Conservation (phyloP, 2,888 invertebrate species). For the Arge pagana region DNA sequence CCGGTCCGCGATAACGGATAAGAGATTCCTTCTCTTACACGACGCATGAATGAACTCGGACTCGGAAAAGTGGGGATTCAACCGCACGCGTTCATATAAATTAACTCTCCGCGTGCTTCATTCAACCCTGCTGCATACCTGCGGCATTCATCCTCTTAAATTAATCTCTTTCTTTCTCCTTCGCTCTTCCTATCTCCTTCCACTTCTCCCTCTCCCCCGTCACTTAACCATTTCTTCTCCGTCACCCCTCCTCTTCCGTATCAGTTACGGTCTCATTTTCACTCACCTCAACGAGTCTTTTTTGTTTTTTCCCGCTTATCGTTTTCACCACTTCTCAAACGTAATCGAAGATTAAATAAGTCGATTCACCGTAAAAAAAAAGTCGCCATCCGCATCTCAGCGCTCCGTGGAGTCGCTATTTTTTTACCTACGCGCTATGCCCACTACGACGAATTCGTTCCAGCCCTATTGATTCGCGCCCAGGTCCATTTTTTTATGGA, state of each 20-base stretch:
- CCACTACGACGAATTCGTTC: too few species aligned
- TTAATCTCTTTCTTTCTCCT: conserved; percentile 16
- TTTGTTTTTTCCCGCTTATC: too few species aligned
- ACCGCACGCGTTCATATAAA: conserved; percentile 10
- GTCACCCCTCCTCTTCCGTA: background rate
- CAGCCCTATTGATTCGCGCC: too few species aligned
- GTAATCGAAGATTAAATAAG: background rate
- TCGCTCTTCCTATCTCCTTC: conserved; percentile 12
- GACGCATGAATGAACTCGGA: conserved; percentile 26
- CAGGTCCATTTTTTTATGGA: too few species aligned
- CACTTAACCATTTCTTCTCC: conserved; percentile 3
- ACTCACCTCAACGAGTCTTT: too few species aligned
- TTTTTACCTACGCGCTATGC: too few species aligned
- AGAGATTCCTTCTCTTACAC: conserved; percentile 18
- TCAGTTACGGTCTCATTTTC: too few species aligned
- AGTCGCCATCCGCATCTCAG: conserved; percentile 25
- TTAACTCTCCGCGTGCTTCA: conserved; percentile 17
- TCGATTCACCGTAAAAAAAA: conserved; percentile 30
- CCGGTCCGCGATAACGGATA: conserved; percentile 27
- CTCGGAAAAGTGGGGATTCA: background rate
- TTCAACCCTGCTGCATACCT: conserved; percentile 16
- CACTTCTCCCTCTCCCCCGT: background rate
- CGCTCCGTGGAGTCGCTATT: conserved; percentile 31
- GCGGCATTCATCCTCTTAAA: conserved; percentile 18
- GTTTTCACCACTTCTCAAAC: too few species aligned